phyloP scores from a whole-genome alignment of 2,113 vertebrate genomes.

The Ptychochromis oligacanthus region DNA sequence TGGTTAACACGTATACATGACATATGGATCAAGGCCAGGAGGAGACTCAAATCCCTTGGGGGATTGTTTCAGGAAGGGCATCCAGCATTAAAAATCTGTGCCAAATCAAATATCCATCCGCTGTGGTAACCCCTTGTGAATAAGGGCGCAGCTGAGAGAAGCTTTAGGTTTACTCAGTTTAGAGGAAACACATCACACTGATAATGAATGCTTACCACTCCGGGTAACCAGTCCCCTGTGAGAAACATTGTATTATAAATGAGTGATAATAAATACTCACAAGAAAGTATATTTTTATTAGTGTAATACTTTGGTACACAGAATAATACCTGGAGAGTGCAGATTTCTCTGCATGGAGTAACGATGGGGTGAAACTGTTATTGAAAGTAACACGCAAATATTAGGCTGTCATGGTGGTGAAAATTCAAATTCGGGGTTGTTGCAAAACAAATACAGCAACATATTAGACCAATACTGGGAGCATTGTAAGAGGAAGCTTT shows the following conservation, averaged over 20 bases:
- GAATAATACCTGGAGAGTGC: neutral
- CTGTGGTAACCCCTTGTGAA: neutral
- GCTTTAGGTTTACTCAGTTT: neutral
- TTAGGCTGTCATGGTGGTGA: neutral
- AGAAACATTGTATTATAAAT: neutral
- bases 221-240: neutral
- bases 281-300: neutral
- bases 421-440: neutral
- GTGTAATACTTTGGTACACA: neutral
- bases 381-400: neutral
- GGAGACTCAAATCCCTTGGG: neutral
- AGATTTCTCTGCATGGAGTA: conserved; percentile 1
- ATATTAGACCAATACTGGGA: neutral
- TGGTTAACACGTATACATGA: neutral
- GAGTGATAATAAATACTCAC: neutral
- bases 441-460: neutral
- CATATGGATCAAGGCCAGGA: neutral
- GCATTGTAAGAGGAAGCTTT: neutral
- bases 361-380: neutral
- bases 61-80: neutral
- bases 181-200: neutral
- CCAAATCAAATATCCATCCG: neutral
- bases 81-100: neutral
- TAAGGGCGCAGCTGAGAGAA: neutral
- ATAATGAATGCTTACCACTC: neutral